Evolutionary conservation across 2,113 vertebrate species (phyloP).

Genomic region (Pseudois nayaur): DNA sequence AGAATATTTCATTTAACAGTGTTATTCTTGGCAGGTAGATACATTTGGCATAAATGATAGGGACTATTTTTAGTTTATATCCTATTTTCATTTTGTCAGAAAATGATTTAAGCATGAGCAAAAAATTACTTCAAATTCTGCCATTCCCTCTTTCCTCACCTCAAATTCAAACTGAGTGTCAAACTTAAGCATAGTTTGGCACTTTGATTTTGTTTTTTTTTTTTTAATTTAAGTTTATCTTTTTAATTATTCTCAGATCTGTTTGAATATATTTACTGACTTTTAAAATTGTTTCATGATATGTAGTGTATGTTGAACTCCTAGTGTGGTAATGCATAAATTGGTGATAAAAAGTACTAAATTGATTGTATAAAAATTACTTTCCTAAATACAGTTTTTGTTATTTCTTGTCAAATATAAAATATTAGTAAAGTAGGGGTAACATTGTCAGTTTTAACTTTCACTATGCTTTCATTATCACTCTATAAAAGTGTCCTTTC

Average conservation of each 20-base stretch:
- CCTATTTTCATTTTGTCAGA: neutral
- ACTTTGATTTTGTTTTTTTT: neutral
- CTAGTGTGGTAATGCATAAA: rapidly evolving
- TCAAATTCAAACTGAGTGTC: neutral
- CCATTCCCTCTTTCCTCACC: neutral
- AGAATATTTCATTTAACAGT: neutral
- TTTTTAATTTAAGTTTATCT: neutral
- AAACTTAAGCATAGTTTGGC: neutral
- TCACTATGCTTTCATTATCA: neutral
- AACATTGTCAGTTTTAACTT: neutral
- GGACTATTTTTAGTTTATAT: neutral
- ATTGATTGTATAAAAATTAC: neutral
- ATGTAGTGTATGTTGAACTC: neutral
- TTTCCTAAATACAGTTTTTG: neutral
- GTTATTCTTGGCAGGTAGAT: neutral
- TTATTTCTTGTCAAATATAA: neutral
- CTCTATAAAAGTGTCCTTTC: neutral
- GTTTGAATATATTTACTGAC: neutral
- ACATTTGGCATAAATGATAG: neutral
- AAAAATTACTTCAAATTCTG: neutral
- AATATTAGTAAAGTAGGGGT: neutral
- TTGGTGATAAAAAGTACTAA: neutral
- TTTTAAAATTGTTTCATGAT: neutral
- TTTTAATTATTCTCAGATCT: neutral
- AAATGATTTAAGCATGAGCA: neutral